phyloP scores from a whole-genome alignment of 2,888 invertebrate genomes.

The Dolichopus griseipennis region DNA sequence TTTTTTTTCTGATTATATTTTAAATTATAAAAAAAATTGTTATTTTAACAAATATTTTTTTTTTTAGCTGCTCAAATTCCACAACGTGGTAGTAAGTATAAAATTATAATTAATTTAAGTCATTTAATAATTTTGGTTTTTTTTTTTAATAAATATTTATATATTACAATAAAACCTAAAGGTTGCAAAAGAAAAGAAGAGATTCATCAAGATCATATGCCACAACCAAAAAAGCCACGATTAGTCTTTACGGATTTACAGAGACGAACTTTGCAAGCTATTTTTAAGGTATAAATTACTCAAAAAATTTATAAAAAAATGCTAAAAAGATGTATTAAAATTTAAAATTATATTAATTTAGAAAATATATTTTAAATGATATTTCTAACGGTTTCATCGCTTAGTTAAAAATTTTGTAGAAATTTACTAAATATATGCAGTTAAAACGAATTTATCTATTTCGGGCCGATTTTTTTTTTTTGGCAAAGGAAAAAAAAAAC shows the following conservation, averaged over 20 bases:
- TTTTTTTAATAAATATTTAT: not conserved
- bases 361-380: too few relatives aligned
- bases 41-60: too few relatives aligned
- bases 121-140: not conserved
- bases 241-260: conserved; percentile 99
- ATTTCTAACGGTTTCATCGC: too few relatives aligned
- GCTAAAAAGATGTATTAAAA: too few relatives aligned
- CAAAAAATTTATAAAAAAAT: conserved; percentile 8
- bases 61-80: conserved; percentile 31
- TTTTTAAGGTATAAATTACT: conserved; percentile 76
- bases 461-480: too few relatives aligned
- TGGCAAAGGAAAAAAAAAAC: too few relatives aligned
- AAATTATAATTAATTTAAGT: not conserved
- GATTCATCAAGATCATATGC: conserved; percentile 68
- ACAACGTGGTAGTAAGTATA: conserved; percentile 21
- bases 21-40: too few relatives aligned
- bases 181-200: conserved; percentile 97
- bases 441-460: too few relatives aligned
- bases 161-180: conserved; percentile 34
- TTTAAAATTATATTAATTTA: too few relatives aligned
- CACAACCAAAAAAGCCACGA: conserved; percentile 97
- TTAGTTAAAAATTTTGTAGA: too few relatives aligned
- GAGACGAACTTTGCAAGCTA: conserved; percentile 99
- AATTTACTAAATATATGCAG: too few relatives aligned
- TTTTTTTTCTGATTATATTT: conserved; percentile 9